A percentile compares a stretch with the other conserved stretches of the same genome.
phyloP scores from a whole-genome alignment of 2,113 vertebrate genomes.

The Burhinus oedicnemus region DNA sequence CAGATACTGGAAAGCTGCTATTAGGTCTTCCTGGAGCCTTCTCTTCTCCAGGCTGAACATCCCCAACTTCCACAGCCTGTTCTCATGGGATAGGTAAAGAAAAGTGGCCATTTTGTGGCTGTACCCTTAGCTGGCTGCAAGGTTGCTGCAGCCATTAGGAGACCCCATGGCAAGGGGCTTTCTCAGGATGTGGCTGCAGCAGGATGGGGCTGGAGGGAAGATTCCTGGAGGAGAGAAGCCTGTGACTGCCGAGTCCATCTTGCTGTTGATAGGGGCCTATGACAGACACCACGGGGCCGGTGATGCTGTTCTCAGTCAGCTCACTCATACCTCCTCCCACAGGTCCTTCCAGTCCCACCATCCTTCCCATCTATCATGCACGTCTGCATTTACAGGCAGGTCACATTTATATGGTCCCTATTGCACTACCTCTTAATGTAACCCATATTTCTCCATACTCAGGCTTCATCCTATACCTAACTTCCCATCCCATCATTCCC shows the following conservation, averaged over 20 bases:
- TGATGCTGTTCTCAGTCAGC: neutral
- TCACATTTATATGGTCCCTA: neutral
- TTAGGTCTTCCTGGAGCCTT: too few relatives aligned
- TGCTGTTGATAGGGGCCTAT: neutral
- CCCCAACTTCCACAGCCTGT: too few relatives aligned
- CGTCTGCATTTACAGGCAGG: neutral
- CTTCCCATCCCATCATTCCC: neutral
- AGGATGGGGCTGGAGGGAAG: neutral
- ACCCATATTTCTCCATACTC: neutral
- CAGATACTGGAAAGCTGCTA: too few relatives aligned
- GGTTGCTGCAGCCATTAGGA: neutral
- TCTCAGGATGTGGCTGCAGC: neutral
- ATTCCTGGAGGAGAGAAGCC: neutral
- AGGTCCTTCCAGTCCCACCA: neutral
- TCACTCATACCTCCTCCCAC: neutral
- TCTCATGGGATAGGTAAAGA: too few relatives aligned
- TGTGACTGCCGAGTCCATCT: neutral
- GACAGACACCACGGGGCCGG: rapidly evolving
- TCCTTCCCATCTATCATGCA: neutral
- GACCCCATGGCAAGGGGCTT: neutral
- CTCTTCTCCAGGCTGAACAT: too few relatives aligned
- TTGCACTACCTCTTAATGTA: neutral
- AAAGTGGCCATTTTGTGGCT: neutral
- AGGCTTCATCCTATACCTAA: neutral
- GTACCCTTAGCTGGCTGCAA: neutral